Conservation (phyloP, 2,113 vertebrate species). For the Archocentrus centrarchus region DNA sequence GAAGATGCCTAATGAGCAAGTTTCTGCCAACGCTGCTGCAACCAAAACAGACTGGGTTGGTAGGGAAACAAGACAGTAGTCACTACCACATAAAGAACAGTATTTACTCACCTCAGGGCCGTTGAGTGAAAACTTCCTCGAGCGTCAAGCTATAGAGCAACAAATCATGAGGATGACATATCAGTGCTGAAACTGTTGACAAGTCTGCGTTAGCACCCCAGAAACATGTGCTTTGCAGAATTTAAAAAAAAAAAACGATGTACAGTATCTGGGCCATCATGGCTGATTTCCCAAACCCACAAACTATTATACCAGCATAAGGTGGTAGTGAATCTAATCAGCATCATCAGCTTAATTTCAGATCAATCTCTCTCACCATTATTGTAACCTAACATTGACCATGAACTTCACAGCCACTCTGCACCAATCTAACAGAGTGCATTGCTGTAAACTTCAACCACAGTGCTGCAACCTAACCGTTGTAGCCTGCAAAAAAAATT, state of each 20-base stretch:
- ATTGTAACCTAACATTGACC: no score
- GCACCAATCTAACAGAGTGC: no score
- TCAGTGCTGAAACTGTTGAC: conserved; percentile 8
- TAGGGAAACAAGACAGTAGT: conserved; percentile 62
- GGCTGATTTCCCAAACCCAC: not conserved
- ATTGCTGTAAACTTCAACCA: no score
- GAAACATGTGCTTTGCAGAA: conserved; percentile 7
- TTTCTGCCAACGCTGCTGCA: not conserved
- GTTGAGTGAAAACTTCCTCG: conserved; percentile 47
- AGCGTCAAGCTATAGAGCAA: conserved; percentile 23
- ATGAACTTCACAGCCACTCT: no score
- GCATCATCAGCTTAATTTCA: no score
- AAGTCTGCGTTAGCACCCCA: not conserved
- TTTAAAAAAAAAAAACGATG: not conserved
- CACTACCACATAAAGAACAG: conserved; percentile 41
- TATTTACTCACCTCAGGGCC: conserved; percentile 54
- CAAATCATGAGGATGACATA: conserved; percentile 9
- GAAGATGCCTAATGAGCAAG: conserved; percentile 28
- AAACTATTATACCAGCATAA: not conserved
- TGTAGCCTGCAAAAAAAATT: no score
- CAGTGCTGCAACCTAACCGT: no score
- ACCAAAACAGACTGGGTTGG: conserved; percentile 62
- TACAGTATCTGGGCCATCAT: not conserved
- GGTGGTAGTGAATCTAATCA: no score
- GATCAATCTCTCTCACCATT: no score